These are phyloP conservation scores for Eristalis arbustorum DNA, from an alignment of 2,888 invertebrate genomes.

Conservation along the genomic window DNA sequence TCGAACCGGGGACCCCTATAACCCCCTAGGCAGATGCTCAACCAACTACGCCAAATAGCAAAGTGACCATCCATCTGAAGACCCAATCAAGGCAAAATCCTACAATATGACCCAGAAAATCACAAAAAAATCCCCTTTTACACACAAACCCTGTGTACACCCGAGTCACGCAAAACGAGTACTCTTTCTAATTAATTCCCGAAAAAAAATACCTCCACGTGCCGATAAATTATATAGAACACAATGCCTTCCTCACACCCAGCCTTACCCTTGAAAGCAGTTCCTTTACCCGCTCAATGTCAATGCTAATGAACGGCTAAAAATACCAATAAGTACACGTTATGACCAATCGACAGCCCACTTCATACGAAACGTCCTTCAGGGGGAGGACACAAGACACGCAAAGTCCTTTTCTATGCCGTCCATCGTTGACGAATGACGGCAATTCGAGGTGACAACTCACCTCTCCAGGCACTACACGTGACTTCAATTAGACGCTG, in stretches of 20 bases:
- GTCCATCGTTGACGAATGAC: background rate
- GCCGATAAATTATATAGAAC: background rate
- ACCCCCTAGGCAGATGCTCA: no score
- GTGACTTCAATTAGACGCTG: background rate
- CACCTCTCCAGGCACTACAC: background rate
- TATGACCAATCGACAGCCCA: constrained; percentile 8
- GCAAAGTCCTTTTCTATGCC: background rate
- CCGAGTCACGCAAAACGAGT: background rate
- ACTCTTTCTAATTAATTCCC: background rate
- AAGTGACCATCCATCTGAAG: no score
- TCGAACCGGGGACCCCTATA: no score
- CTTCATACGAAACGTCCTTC: background rate
- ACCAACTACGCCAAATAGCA: no score
- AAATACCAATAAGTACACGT: constrained; percentile 10
- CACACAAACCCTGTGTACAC: background rate
- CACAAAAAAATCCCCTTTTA: background rate
- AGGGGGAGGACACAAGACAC: background rate
- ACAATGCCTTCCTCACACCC: background rate
- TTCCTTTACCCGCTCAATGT: constrained; percentile 26
- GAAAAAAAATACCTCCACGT: background rate
- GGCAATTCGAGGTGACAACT: background rate
- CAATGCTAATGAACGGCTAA: constrained; percentile 25
- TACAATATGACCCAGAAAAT: background rate
- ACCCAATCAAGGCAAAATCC: no score
- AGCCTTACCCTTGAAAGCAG: background rate